Evolutionary conservation across 2,797 vertebrate genomes (phyloP).

Genomic region (Novumbra hubbsi): DNA sequence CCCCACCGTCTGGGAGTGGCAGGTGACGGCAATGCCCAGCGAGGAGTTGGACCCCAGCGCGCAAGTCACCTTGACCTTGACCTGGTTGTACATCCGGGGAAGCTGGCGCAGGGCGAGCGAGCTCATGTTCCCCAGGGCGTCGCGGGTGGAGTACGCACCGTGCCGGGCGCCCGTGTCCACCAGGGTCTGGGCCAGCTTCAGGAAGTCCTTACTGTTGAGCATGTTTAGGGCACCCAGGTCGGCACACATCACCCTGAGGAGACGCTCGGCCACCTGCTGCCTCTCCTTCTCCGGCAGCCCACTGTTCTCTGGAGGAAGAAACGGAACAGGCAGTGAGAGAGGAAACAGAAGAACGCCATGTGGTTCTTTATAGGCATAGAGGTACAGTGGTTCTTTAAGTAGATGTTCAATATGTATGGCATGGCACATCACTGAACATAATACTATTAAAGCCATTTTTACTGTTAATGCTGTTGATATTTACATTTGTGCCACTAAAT

Average conservation of each 20-base stretch:
- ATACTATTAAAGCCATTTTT: too few species aligned
- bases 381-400: too few species aligned
- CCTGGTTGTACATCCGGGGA: constrained; percentile 98
- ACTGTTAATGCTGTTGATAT: too few species aligned
- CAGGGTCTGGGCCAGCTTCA: constrained; percentile 95
- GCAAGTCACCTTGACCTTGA: constrained; percentile 98
- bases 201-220: constrained; percentile 94
- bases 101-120: constrained; percentile 93
- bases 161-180: constrained; percentile 96
- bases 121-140: constrained; percentile 95
- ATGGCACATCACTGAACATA: too few species aligned
- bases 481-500: too few species aligned
- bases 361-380: too few species aligned
- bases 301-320: constrained; percentile 72
- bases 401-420: too few species aligned
- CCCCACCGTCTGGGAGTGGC: constrained; percentile 91
- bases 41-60: constrained; percentile 93
- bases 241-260: constrained; percentile 93
- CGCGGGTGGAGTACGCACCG: constrained; percentile 92
- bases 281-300: constrained; percentile 93
- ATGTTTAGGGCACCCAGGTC: constrained; percentile 90
- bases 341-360: neutral
- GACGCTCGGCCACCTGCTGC: constrained; percentile 93
- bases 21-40: constrained; percentile 93
- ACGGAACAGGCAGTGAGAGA: neutral